phyloP scores from a whole-genome alignment of 2,113 vertebrate species.

The Atrichornis clamosus region DNA sequence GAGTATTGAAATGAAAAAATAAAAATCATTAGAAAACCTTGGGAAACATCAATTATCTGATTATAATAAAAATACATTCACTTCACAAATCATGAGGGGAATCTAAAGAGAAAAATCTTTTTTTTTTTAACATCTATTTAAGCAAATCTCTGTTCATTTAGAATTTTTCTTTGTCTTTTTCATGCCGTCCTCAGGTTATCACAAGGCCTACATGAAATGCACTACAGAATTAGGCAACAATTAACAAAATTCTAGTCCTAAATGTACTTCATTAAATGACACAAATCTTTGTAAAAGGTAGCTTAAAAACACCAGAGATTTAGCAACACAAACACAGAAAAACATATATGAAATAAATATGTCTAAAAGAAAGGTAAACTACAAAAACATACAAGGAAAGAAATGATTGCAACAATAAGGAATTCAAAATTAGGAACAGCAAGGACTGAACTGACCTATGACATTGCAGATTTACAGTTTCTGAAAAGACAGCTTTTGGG shows the following conservation, averaged over 20 bases:
- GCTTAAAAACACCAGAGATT: not conserved
- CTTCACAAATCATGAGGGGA: not conserved
- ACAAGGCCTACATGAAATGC: not conserved
- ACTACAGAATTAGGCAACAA: not conserved
- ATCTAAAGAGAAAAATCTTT: rapidly evolving
- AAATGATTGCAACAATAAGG: not conserved
- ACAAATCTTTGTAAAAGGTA: not conserved
- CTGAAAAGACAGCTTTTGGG: not conserved
- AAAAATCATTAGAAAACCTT: not conserved
- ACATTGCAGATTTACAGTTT: not conserved
- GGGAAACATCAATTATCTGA: not conserved
- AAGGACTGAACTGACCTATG: not conserved
- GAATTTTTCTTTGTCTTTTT: not conserved
- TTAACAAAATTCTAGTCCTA: not conserved
- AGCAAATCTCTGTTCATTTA: not conserved
- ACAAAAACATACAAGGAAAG: not conserved
- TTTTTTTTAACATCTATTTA: not conserved
- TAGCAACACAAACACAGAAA: not conserved
- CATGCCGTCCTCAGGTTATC: not conserved
- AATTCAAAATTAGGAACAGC: not conserved
- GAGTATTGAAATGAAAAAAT: rapidly evolving
- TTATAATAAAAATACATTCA: not conserved
- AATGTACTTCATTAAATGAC: not conserved
- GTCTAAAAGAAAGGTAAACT: not conserved
- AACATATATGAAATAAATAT: not conserved